Base-by-base conservation (phyloP, 2,888 invertebrate genomes). In the Craniophora ligustri region DNA sequence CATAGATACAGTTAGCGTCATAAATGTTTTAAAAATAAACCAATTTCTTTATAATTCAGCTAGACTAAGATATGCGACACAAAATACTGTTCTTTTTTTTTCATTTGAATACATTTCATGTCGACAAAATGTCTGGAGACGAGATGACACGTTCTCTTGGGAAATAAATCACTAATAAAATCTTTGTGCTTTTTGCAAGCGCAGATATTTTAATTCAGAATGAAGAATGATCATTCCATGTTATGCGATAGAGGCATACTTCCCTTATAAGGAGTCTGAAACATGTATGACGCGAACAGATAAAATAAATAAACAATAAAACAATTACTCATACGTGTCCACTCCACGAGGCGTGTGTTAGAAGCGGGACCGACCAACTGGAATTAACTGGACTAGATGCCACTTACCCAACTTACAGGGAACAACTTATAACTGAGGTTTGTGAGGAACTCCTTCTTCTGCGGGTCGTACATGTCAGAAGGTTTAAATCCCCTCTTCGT, bases 381-480 rank as follows among this genome's bases (percentile, higher is more conserved):
- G n/a, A n/a, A 64, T 67, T 74, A 81, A 77, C 69, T 59, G 67
- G 74, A 73, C 19, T 64, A 69, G 62, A 50, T 36, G 41, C 18
- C 62, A 95, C 95, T 96, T 95, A 97, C 97, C 96, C 96, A 95
- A 87, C 96, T 95, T 92, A 96, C 95, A 94, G 96, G 97, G 87
- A 97, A 97, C 85, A 98, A 95, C 91, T 96, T 96, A 84, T 96
- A 95, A 81, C 97, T 97, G 84, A 98, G 94, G 82, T 95, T 95
- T 42, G 96, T 96, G 71, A 98, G 94, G 87, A 98, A 97, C 79
- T 96, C 95, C 84, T 95, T 95, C 89, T 98, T 98, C 72, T 94
- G 93, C 0, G 97, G 97, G 89, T 98, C 97, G 82, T 95, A 96
- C 87, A 95, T 95, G 88, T 98, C 98, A 2, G 97, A 97, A 1